Base-by-base conservation (phyloP, 2,797 vertebrate genomes). In the Hirundo rustica region DNA sequence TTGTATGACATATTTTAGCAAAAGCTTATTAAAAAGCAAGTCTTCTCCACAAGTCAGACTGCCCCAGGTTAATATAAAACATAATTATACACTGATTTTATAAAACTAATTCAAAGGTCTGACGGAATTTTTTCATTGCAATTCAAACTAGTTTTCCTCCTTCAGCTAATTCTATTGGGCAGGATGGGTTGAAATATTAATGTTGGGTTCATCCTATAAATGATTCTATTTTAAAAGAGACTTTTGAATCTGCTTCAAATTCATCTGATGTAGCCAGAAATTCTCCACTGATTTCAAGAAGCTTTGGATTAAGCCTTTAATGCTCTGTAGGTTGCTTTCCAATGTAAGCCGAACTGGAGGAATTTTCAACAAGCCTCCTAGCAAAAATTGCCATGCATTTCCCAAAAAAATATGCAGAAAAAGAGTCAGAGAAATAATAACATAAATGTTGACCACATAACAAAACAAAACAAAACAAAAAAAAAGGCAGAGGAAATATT, bases 401-500 rank as follows among this genome's bases (percentile, higher is more conserved):
- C 82, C 40, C 80, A 84, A 77, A 83, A 2, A 78, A 73, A 84
- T 21, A 19, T 13, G 32, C 47, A 55, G 61, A 85, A 73, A 77
- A 77, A 62, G 26, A 64, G 22, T 29, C 57, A 71, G 61, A 74
- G 70, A 76, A 77, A 88, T 40, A 60, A 66, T 6, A 51, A 55
- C 22, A 66, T 27, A 93, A 68, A 83, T 48, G 26, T 32, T 38
- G 30, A 29, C 14, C 78, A 65, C 30, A 26, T 21, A 86, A 74
- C 6, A 13, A 55, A 23, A 38, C 38, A 38, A 38, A 38, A 38
- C 38, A 38, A 9, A 42, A 21, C 42, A 23, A 38, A 67, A 48
- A 95, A 93, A 92, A 84, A 71, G 23, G 29, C 94, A 85, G 79
- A 60, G 44, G 53, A 94, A 78, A 36, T 95, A 94, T 92, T 94